These are phyloP conservation scores for Chaetoderma sp. DNA, from an alignment of 2,888 invertebrate genomes.

Conservation along the genomic window DNA sequence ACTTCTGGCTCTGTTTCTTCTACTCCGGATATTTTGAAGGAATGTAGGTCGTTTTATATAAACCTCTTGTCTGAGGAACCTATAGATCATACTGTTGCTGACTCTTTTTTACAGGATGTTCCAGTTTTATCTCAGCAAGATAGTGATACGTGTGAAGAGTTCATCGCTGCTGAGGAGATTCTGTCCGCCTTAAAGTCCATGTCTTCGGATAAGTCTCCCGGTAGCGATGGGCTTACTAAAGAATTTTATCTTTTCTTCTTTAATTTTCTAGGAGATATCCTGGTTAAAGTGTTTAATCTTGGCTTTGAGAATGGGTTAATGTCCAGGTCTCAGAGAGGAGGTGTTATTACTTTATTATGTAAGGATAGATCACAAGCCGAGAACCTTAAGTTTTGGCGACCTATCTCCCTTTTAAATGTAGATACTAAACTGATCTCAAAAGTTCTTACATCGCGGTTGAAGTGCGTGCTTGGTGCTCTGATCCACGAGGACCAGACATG, in stretches of 20 bases:
- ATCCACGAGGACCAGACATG: constrained; percentile 39
- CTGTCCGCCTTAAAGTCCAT: constrained; percentile 19
- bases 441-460: constrained; percentile 32
- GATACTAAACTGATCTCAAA: constrained; percentile 43
- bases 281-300: constrained; percentile 17
- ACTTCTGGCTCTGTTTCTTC: background rate
- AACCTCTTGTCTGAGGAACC: constrained; percentile 9
- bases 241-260: constrained; percentile 34
- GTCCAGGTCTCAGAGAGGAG: constrained; percentile 17
- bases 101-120: constrained; percentile 13
- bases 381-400: constrained; percentile 39
- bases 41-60: background rate
- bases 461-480: constrained; percentile 25
- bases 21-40: background rate
- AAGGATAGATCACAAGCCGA: constrained; percentile 30
- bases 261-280: constrained; percentile 20
- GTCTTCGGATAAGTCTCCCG: constrained; percentile 37
- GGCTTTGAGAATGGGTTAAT: constrained; percentile 18
- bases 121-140: constrained; percentile 3
- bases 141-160: constrained; percentile 15
- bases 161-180: constrained; percentile 6
- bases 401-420: constrained; percentile 39
- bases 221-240: constrained; percentile 37
- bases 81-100: constrained; percentile 2
- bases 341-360: constrained; percentile 33